phyloP scores from a whole-genome alignment of 2,888 invertebrate species.

The Sipunculus nudus region DNA sequence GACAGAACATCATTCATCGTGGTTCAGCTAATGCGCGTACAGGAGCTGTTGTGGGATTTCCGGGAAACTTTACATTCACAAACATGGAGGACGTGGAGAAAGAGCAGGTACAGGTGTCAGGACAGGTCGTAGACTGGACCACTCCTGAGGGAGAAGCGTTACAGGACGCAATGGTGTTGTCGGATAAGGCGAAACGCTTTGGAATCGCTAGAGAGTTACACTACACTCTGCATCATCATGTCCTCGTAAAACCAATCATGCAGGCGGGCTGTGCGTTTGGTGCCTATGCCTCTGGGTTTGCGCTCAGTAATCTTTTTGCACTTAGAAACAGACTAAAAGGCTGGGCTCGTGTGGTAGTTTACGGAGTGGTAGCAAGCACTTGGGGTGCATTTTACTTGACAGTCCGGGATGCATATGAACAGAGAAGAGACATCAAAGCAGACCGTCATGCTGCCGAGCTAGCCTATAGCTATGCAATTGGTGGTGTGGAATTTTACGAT shows the following conservation, averaged over 20 bases:
- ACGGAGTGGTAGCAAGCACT: conserved; percentile 72
- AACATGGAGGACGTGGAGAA: conserved; percentile 71
- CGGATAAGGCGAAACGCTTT: conserved; percentile 82
- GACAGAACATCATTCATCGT: conserved; percentile 73
- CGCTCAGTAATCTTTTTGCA: conserved; percentile 71
- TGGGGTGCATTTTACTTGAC: conserved; percentile 73
- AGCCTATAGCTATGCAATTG: conserved; percentile 75
- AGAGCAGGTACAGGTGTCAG: conserved; percentile 69
- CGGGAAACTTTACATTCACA: conserved; percentile 76
- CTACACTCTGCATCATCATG: conserved; percentile 72
- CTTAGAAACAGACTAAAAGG: conserved; percentile 69
- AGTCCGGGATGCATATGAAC: conserved; percentile 74
- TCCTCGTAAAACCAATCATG: conserved; percentile 71
- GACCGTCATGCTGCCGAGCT: conserved; percentile 74
- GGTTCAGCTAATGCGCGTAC: conserved; percentile 71
- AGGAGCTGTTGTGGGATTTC: conserved; percentile 80
- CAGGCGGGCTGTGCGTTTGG: conserved; percentile 62
- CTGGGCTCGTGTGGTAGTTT: conserved; percentile 69
- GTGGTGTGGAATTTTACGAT: conserved; percentile 81
- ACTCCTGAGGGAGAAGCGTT: conserved; percentile 74
- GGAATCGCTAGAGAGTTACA: conserved; percentile 81
- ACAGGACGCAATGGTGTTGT: conserved; percentile 76
- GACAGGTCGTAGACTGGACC: conserved; percentile 73
- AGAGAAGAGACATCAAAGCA: conserved; percentile 73
- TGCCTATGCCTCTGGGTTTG: conserved; percentile 68